Evolutionary conservation across 2,797 vertebrate genomes (phyloP), one percentile per base, ranked within the genome.

Genomic region (Chloroceryle inda): DNA sequence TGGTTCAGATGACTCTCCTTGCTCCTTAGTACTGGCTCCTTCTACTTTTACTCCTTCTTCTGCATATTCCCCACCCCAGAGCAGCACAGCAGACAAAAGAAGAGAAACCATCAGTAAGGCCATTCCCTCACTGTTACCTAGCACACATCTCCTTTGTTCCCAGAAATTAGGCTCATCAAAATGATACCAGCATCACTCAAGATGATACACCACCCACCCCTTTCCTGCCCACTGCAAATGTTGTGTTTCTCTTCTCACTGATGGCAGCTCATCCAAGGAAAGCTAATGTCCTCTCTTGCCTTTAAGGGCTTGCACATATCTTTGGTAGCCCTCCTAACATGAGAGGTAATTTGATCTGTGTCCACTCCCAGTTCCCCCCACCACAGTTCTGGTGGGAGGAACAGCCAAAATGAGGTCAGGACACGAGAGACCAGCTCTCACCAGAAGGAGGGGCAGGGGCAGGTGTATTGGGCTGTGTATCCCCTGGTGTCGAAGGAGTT

Each of bases 401-500:
- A 76, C 37, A 93, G 40, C 24, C 76, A 76, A 66, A 37, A 69
- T 40, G 42, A 88, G 92, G 91, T 89, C 81, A 91, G 94, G 96
- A 97, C 95, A 1, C 91, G 59, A 29, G 20, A 44, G 6, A 9
- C n/a, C 85, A 68, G 38, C 42, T 94, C 97, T 93, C 81, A 98
- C 98, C 98, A 42, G 97, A 96, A 38, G 98, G 98, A 11, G 99
- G 98, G 45, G 85, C 95, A 59, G 99, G 98, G 19, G 99, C 97
- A 26, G 99, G 99, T 5, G 99, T 99, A 94, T 99, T 99, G 5
- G 99, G 99, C 59, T 99, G 99, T 0, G 99, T 99, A 96, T 99
- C 99, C 88, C 99, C 99, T 45, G 99, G 99, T 4, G 99, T 99
- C 0, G 98, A 98, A 53, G 98, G 98, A 26, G 99, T 99, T 6